Evolutionary conservation across 2,113 vertebrate species (phyloP).

Genomic region (Chaetops frenatus): DNA sequence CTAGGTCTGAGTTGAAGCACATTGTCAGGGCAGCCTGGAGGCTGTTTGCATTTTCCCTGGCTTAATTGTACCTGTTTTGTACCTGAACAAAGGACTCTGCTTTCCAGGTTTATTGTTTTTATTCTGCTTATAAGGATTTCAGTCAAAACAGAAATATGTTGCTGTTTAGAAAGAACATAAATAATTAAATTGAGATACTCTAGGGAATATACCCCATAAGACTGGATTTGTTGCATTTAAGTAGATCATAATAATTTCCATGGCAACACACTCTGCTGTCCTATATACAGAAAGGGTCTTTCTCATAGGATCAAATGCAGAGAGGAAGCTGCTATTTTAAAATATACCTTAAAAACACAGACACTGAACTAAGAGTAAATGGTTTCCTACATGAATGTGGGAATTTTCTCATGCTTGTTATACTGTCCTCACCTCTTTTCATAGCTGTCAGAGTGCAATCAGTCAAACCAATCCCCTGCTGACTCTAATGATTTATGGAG

Average conservation of each 20-base stretch:
- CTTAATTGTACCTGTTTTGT: not conserved
- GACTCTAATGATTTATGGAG: not conserved
- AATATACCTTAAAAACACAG: not conserved
- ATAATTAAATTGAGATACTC: slow-evolving; percentile 22
- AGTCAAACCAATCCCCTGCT: not conserved
- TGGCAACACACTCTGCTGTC: slow-evolving; percentile 45
- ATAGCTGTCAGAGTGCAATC: not conserved
- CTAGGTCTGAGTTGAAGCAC: not conserved
- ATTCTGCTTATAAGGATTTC: not conserved
- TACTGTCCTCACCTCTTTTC: not conserved
- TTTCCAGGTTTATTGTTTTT: not conserved
- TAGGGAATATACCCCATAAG: not conserved
- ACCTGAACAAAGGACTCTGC: not conserved
- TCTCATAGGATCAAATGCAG: not conserved
- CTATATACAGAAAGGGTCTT: slow-evolving; percentile 14
- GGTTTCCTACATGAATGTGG: not conserved
- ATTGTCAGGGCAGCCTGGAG: not conserved
- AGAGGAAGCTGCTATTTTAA: not conserved
- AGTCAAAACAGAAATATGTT: not conserved
- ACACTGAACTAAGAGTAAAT: not conserved
- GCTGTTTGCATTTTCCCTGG: not conserved
- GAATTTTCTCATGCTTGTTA: not conserved
- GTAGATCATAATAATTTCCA: slow-evolving; percentile 43
- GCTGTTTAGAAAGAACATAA: slow-evolving; percentile 14
- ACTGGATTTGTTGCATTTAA: slow-evolving; percentile 27